Evolutionary conservation across 1,140 invertebrate species (phyloP), one percentile per base, ranked within the genome.

Genomic region (Caerostris darwini): DNA sequence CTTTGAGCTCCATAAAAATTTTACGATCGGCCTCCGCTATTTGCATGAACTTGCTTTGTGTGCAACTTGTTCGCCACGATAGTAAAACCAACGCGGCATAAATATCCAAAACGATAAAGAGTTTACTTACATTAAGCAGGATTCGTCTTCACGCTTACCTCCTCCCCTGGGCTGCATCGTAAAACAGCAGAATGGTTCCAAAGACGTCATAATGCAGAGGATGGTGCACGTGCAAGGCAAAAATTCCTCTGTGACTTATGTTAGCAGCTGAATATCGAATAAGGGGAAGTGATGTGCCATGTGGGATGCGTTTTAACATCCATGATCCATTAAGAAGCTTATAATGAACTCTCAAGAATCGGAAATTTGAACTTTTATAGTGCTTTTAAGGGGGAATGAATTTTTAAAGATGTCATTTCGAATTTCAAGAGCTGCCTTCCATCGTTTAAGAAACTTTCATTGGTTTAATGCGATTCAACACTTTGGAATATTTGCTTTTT

Each of bases 91-190:
- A 53, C 34, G 34, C 53, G 6, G 8, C 71, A 53, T 53, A 50
- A 77, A 77, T 77, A 77, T 77, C 50, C 34, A 77, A 77, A 77
- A 77, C 7, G 71, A 77, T 77, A 77, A 77, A 50, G 50, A 77
- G 71, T 77, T 77, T 53, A 53, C 71, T 77, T 50, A 50, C 10
- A 53, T 53, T 12, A 12, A 53, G 6, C 71, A 77, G 53, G 34
- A 50, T 50, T 50, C 50, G 10, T 77, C 71, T 50, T 77, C 71
- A 1, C 4, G 3, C 71, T 53, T 77, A 50, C 71, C 5, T 14
- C 71, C 3, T 77, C 71, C 50, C 71, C 1, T 14, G 71, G 71
- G 71, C 6, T 77, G 7, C 34, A 50, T 77, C 71, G 34, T 77
- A 77, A 77, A 71, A 50, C 12, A 53, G 34, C 3, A 53, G 14